A percentile compares a stretch with the other conserved stretches of the same genome.
These are phyloP conservation scores for Selene dorsalis DNA, from an alignment of 2,797 vertebrate species.

Conservation along the genomic window DNA sequence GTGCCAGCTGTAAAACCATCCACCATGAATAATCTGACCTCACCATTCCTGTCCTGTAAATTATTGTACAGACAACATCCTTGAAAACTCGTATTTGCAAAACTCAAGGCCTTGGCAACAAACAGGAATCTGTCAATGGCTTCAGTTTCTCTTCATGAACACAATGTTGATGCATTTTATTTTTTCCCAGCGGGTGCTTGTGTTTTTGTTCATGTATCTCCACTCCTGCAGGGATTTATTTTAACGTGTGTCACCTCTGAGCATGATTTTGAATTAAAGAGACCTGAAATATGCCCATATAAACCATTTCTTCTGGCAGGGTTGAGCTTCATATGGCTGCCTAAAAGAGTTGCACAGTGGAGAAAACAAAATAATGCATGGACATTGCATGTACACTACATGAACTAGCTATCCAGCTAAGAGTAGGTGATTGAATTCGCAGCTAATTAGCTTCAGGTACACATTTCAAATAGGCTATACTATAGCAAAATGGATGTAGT, in stretches of 20 bases:
- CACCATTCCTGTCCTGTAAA: neutral
- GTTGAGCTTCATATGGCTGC: neutral
- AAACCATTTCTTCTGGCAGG: neutral
- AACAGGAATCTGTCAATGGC: neutral
- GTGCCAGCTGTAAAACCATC: neutral
- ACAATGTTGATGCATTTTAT: neutral
- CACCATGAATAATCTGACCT: neutral
- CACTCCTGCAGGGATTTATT: neutral
- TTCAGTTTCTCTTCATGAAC: constrained; percentile 12
- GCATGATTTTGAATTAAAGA: neutral
- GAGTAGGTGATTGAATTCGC: neutral
- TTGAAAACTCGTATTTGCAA: constrained; percentile 3
- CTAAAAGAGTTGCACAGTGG: neutral
- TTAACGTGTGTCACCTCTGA: constrained; percentile 23
- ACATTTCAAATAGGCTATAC: no score
- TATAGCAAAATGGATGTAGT: no score
- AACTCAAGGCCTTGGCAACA: neutral
- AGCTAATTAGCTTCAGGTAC: neutral
- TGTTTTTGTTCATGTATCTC: constrained; percentile 30
- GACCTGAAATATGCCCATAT: constrained; percentile 5
- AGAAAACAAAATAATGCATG: neutral
- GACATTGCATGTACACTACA: no score
- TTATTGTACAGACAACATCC: neutral
- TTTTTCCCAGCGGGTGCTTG: constrained; percentile 3
- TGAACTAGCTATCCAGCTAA: neutral